Conservation (phyloP, 53 echinoderm and acorn worm species). For the Actinopyga echinites region DNA sequence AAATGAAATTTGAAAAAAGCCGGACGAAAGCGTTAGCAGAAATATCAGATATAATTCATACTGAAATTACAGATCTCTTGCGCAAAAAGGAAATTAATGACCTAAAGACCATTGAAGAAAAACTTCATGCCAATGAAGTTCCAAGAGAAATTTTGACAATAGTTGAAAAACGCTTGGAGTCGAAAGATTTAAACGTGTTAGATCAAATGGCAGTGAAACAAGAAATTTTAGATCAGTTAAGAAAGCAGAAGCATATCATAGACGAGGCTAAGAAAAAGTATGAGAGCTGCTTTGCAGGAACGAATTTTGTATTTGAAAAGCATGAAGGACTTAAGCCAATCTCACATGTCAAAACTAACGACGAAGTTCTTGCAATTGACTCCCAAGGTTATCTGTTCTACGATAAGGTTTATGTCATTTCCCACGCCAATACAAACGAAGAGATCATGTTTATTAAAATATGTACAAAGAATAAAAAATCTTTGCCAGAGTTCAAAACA, state of each 20-base stretch:
- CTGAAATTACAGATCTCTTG: background rate
- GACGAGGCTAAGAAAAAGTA: background rate
- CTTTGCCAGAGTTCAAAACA: no score
- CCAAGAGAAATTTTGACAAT: background rate
- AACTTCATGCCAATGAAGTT: background rate
- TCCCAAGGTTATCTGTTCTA: background rate
- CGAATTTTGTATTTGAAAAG: background rate
- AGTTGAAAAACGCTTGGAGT: background rate
- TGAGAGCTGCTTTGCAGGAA: background rate
- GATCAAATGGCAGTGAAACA: background rate
- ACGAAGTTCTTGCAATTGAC: constrained; percentile 5
- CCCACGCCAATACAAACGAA: background rate
- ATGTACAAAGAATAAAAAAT: background rate
- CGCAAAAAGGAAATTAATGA: background rate
- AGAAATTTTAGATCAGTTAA: background rate
- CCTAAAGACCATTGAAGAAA: background rate
- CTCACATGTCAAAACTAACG: background rate
- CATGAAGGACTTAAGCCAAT: background rate
- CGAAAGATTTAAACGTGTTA: background rate
- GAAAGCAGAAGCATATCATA: background rate
- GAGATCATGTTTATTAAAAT: background rate
- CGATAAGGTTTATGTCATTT: constrained; percentile 12
- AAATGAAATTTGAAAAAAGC: background rate
- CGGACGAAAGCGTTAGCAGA: background rate
- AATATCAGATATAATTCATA: background rate